Evolutionary conservation across 1,140 invertebrate genomes (phyloP), one percentile per base, ranked within the genome.

Genomic region (Ostrea edulis): DNA sequence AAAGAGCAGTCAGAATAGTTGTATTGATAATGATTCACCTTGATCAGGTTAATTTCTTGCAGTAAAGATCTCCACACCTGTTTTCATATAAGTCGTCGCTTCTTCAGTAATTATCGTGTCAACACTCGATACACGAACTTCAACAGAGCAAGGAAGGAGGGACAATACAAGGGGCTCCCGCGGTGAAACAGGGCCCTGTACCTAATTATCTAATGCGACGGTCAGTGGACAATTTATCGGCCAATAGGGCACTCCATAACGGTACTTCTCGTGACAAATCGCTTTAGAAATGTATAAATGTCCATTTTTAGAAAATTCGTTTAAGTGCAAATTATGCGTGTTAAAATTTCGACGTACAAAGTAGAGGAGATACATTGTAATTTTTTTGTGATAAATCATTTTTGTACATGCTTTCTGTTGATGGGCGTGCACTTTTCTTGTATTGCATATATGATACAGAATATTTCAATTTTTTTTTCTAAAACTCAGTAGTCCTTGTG

Each of bases 41-140:
- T 14, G 1, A 17, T 35, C 12, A 25, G 68, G 68, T 77, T 29
- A 77, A 25, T 35, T 77, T 77, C 29, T 77, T 77, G 22, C 29
- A 12, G 68, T 77, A 25, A n/a, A 77, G 25, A 12, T 35, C 11
- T 77, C 68, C 68, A 29, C 68, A 77, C 68, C 68, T 77, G 68
- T 25, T 14, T 35, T 77, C n/a, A 17, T 25, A 14, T 11, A 25
- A 62, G 7, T 20, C n/a, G 55, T 62, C 55, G 55, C 55, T 62
- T n/a, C 55, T 62, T 77, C 58, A 12, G 68, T 12, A 25, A 77
- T 77, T 77, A 77, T 77, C 68, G 68, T 77, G 68, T 77, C 68
- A 77, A 77, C 68, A 77, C 68, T 77, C 68, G 68, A 77, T 77
- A 44, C 35, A 44, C 35, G 35, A 2, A 77, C 25, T 25, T 22